phyloP scores from a whole-genome alignment of 2,113 vertebrate genomes.

The Prionailurus viverrinus region DNA sequence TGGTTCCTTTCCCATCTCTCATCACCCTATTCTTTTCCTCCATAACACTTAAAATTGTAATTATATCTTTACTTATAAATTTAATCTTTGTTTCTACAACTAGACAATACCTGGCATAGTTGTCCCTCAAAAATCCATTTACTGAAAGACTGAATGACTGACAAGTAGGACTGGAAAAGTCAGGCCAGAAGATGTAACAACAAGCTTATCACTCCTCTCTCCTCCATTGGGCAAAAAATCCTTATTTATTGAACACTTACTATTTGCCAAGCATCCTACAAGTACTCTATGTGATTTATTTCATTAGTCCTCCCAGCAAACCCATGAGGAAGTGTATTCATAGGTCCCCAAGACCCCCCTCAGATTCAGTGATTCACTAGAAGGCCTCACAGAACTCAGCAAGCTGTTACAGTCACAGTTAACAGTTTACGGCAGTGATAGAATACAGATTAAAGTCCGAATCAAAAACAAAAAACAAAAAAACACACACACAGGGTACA shows the following conservation, averaged over 20 bases:
- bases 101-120: neutral
- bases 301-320: neutral
- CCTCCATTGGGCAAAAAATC: neutral
- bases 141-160: neutral
- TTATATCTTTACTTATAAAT: neutral
- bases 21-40: neutral
- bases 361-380: neutral
- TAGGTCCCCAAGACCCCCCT: neutral
- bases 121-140: neutral
- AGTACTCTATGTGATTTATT: neutral
- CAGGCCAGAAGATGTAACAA: neutral
- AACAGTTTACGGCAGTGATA: neutral
- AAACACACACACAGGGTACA: neutral
- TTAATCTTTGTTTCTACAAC: neutral
- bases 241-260: neutral
- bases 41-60: neutral
- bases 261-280: neutral
- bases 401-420: neutral
- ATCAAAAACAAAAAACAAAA: too few species aligned
- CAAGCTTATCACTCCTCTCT: neutral
- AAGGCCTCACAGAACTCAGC: neutral
- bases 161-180: neutral
- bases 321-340: neutral
- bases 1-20: neutral
- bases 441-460: conserved; percentile 24